Evolutionary conservation across 2,888 invertebrate species (phyloP).

Genomic region (Suillia variegata): DNA sequence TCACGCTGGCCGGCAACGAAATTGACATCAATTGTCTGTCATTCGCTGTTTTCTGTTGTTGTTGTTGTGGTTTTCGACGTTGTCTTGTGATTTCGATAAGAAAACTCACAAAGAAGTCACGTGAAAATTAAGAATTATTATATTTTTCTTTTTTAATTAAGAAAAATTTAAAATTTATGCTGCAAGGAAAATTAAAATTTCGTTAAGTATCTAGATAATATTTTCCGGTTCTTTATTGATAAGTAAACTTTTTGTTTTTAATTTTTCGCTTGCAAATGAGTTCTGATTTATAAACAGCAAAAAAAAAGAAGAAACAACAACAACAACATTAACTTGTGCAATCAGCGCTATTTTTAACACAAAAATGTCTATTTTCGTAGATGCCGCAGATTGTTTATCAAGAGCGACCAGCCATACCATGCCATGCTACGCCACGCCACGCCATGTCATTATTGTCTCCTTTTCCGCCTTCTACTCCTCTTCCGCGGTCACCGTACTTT

Average conservation of each 20-base stretch:
- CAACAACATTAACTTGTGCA: constrained; percentile 16
- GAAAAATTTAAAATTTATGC: no score
- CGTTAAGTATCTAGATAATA: not conserved
- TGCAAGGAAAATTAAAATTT: not conserved
- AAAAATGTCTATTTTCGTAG: constrained; percentile 5
- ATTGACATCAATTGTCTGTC: not conserved
- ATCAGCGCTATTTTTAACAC: constrained; percentile 18
- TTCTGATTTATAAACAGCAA: constrained; percentile 13
- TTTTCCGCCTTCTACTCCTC: no score
- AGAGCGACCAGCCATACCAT: no score
- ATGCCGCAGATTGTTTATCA: constrained; percentile 5
- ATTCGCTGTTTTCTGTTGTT: no score
- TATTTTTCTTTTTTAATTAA: no score
- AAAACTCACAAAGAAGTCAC: not conserved
- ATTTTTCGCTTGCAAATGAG: constrained; percentile 8
- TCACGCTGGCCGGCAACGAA: constrained; percentile 4
- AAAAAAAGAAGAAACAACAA: no score
- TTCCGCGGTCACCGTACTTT: no score
- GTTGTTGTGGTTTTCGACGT: not conserved
- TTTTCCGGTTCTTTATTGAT: not conserved
- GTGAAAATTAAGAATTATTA: no score
- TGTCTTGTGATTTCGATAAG: constrained; percentile 8
- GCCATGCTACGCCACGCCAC: not conserved
- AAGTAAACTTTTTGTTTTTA: no score
- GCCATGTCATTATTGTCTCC: not conserved